These are phyloP conservation scores for Malacosoma neustria DNA, from an alignment of 2,888 invertebrate genomes.

Conservation along the genomic window DNA sequence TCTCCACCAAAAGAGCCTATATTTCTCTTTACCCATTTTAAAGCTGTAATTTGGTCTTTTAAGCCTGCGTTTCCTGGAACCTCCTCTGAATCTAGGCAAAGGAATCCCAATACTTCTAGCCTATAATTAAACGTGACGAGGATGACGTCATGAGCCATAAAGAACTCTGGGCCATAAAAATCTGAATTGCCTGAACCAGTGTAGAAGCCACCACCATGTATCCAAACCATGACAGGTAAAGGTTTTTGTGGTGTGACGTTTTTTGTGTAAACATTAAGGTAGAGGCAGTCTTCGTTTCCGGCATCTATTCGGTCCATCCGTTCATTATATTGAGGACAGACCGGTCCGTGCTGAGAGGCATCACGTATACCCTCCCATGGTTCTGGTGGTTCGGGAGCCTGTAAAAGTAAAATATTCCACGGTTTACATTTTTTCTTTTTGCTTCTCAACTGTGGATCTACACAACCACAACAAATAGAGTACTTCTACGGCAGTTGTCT, in stretches of 20 bases:
- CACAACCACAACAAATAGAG: too few species aligned
- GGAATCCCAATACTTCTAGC: conserved; percentile 61
- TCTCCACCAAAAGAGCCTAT: conserved; percentile 59
- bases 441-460: too few species aligned
- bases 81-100: conserved; percentile 58
- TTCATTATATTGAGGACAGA: conserved; percentile 65
- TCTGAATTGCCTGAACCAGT: conserved; percentile 66
- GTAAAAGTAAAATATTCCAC: too few species aligned
- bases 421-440: too few species aligned
- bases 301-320: conserved; percentile 59
- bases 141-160: conserved; percentile 52
- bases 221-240: conserved; percentile 64
- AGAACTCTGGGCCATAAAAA: conserved; percentile 64
- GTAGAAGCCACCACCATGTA: conserved; percentile 66
- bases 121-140: conserved; percentile 67
- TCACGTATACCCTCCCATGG: conserved; percentile 52
- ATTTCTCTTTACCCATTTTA: conserved; percentile 61
- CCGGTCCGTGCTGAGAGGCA: conserved; percentile 49
- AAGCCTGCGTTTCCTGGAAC: conserved; percentile 66
- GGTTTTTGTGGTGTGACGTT: conserved; percentile 22
- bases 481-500: too few species aligned
- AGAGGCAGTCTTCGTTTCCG: conserved; percentile 79
- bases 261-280: conserved; percentile 79
- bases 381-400: conserved; percentile 59
- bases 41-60: conserved; percentile 66